These are phyloP conservation scores for Triplophysa yarkandensis DNA, from an alignment of 2,797 vertebrate genomes.

Conservation along the genomic window DNA sequence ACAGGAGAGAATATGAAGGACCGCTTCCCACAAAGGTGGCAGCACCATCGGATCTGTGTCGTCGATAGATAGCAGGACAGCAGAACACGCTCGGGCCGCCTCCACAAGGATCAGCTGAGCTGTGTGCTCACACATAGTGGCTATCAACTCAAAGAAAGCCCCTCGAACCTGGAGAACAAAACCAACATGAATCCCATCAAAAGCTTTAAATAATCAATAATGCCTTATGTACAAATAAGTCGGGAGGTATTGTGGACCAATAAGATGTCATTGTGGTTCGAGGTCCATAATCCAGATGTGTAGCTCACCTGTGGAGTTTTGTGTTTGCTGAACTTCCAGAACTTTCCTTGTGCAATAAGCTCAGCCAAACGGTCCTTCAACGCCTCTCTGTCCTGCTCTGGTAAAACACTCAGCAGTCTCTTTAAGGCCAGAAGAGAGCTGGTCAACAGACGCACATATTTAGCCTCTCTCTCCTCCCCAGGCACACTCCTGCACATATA, in stretches of 20 bases:
- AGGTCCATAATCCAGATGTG: not conserved
- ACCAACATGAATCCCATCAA: not conserved
- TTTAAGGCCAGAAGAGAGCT: conserved; percentile 92
- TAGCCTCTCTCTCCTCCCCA: conserved; percentile 90
- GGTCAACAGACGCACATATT: conserved; percentile 89
- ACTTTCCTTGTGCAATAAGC: conserved; percentile 84
- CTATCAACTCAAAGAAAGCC: conserved; percentile 90
- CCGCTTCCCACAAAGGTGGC: conserved; percentile 91
- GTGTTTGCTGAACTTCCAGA: conserved; percentile 97
- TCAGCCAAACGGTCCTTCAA: conserved; percentile 78
- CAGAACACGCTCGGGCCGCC: conserved; percentile 82
- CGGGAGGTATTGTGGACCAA: not conserved
- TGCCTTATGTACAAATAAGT: not conserved
- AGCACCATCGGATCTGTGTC: conserved; percentile 91
- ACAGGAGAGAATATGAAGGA: conserved; percentile 82
- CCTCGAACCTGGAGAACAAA: conserved; percentile 82
- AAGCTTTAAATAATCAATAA: not conserved
- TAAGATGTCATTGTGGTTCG: not conserved
- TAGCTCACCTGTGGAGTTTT: conserved; percentile 82
- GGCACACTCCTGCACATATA: conserved; percentile 82
- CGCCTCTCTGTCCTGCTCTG: conserved; percentile 75
- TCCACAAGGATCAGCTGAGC: conserved; percentile 83
- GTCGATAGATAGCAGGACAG: conserved; percentile 89
- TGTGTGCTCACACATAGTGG: conserved; percentile 83
- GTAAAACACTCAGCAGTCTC: conserved; percentile 83